phyloP scores from a whole-genome alignment of 1,140 invertebrate genomes.

The Amphibalanus amphitrite region DNA sequence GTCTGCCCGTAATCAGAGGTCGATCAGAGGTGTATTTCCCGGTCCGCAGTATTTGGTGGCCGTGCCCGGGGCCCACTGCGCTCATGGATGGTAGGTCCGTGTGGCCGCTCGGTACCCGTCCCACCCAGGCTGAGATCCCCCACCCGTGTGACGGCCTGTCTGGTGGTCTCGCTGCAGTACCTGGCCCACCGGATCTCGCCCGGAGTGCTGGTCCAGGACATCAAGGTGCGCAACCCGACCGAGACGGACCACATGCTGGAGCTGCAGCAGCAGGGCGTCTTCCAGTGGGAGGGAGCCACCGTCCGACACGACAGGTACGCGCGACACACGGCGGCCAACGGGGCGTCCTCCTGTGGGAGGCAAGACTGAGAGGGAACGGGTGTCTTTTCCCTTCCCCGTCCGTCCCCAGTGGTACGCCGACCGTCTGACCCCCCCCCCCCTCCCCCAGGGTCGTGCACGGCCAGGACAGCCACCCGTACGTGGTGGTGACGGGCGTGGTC shows the following conservation, averaged over 20 bases:
- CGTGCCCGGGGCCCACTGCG: too few species aligned
- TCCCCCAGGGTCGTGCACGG: constrained; percentile 31
- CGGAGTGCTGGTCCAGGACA: constrained; percentile 57
- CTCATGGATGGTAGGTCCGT: too few species aligned
- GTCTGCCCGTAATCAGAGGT: too few species aligned
- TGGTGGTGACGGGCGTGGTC: constrained; percentile 12
- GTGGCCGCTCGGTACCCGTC: too few species aligned
- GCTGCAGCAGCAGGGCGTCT: constrained; percentile 21
- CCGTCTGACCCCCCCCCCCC: constrained; percentile 21
- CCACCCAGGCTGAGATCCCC: too few species aligned
- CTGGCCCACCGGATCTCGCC: constrained; percentile 62
- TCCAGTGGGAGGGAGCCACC: constrained; percentile 17
- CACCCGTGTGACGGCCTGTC: constrained; percentile 31
- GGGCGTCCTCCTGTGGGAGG: too few species aligned
- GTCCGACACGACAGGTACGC: constrained; percentile 16
- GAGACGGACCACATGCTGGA: constrained; percentile 11
- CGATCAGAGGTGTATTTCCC: too few species aligned
- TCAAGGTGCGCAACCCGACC: constrained; percentile 54
- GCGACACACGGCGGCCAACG: constrained; percentile 7
- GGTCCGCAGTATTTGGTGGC: too few species aligned
- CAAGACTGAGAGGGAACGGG: too few species aligned
- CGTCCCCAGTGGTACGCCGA: too few species aligned
- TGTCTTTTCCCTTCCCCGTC: constrained; percentile 19
- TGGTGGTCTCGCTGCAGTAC: constrained; percentile 35
- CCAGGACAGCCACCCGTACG: constrained; percentile 32